Conservation (phyloP, 1,140 invertebrate species). For the honey bee (Apis mellifera) region Amel_HAv3.1 CM009933.2:5046001-5046500, state of each 20-base stretch:
- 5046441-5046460: background rate
- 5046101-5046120: conserved; percentile 53
- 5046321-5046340: background rate
- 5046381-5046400: background rate
- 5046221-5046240: conserved; percentile 35
- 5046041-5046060: conserved; percentile 45
- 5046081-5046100: conserved; percentile 12
- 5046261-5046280: background rate
- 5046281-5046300: background rate
- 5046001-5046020: conserved; percentile 44
- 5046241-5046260: background rate
- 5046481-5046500: too few relatives aligned
- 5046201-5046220: conserved; percentile 18
- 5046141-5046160: conserved; percentile 17
- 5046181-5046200: conserved; percentile 23
- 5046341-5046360: background rate
- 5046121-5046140: conserved; percentile 52
- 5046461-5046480: too few relatives aligned
- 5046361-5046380: background rate
- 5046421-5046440: too few relatives aligned
- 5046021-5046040: conserved; percentile 37
- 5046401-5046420: background rate
- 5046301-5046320: too few relatives aligned
- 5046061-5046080: conserved; percentile 38
- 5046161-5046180: background rate